phyloP scores from a whole-genome alignment of 2,888 invertebrate species.

The Drosophila formosana region DNA sequence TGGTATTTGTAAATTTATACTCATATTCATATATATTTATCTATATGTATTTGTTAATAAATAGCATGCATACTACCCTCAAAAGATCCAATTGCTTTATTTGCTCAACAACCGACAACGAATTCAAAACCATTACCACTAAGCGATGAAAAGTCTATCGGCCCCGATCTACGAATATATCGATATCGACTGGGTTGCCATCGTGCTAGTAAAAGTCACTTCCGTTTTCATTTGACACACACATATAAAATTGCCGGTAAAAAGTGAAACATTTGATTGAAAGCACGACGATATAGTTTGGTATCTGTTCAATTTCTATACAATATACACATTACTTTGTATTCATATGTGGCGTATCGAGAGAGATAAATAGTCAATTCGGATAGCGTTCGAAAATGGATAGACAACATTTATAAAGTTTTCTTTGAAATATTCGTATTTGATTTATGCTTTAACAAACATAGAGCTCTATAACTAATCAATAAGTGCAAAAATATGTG shows the following conservation, averaged over 20 bases:
- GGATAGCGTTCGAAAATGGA: slow-evolving; percentile 63
- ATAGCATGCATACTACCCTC: slow-evolving; percentile 48
- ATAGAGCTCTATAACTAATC: slow-evolving; percentile 47
- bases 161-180: slow-evolving; percentile 29
- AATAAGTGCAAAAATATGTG: slow-evolving; percentile 43
- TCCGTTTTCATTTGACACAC: slow-evolving; percentile 36
- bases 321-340: slow-evolving; percentile 17
- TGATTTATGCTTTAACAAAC: slow-evolving; percentile 50
- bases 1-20: slow-evolving; percentile 67
- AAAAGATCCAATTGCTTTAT: slow-evolving; percentile 62
- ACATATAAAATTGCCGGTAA: slow-evolving; percentile 17
- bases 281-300: slow-evolving; percentile 31
- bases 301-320: slow-evolving; percentile 24
- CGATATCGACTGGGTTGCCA: slow-evolving; percentile 45
- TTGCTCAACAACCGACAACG: slow-evolving; percentile 52
- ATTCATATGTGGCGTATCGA: slow-evolving; percentile 9
- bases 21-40: slow-evolving; percentile 37
- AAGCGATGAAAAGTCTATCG: slow-evolving; percentile 16
- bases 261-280: slow-evolving; percentile 48
- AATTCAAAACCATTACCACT: slow-evolving; percentile 41
- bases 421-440: slow-evolving; percentile 56
- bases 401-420: slow-evolving; percentile 75
- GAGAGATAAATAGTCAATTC: slow-evolving; percentile 42
- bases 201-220: slow-evolving; percentile 31
- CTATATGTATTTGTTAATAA: slow-evolving; percentile 34